Conservation (phyloP, 2,888 invertebrate species). For the Ennomos quercinarius region DNA sequence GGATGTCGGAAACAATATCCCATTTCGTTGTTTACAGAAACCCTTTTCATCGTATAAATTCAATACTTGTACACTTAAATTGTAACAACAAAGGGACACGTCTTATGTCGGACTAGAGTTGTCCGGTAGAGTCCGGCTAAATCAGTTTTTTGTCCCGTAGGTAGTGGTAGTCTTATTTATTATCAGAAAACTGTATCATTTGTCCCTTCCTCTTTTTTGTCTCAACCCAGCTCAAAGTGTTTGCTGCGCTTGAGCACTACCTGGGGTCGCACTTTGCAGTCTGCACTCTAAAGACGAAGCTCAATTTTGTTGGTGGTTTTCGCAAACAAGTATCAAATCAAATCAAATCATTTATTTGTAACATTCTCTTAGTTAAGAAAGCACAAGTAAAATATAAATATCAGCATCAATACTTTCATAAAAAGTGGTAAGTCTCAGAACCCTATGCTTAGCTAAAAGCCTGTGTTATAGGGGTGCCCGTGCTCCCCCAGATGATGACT, state of each 20-base stretch:
- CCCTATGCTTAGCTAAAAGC: too few species aligned
- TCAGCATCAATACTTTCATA: too few species aligned
- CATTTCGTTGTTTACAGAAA: conserved; percentile 24
- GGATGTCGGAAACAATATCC: conserved; percentile 20
- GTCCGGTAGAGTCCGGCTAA: conserved; percentile 2
- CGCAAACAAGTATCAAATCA: too few species aligned
- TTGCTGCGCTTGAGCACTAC: conserved; percentile 99
- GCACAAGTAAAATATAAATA: too few species aligned
- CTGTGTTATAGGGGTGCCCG: too few species aligned
- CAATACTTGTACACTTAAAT: conserved; percentile 27
- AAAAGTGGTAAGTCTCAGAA: too few species aligned
- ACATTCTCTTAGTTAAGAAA: too few species aligned
- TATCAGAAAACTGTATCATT: conserved; percentile 97
- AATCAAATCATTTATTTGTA: too few species aligned
- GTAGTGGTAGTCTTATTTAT: conserved; percentile 75
- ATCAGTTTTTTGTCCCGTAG: too few species aligned
- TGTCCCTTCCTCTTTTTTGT: conserved; percentile 99
- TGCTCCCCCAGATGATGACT: too few species aligned
- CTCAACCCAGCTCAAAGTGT: conserved; percentile 99
- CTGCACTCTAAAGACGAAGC: conserved; percentile 99
- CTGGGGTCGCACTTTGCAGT: conserved; percentile 99
- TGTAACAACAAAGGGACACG: conserved; percentile 31
- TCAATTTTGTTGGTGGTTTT: conserved; percentile 99
- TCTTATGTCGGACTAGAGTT: conserved; percentile 15
- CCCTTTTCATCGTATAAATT: conserved; percentile 29